Conservation (phyloP, 2,797 vertebrate species). For the Heliangelus exortis region DNA sequence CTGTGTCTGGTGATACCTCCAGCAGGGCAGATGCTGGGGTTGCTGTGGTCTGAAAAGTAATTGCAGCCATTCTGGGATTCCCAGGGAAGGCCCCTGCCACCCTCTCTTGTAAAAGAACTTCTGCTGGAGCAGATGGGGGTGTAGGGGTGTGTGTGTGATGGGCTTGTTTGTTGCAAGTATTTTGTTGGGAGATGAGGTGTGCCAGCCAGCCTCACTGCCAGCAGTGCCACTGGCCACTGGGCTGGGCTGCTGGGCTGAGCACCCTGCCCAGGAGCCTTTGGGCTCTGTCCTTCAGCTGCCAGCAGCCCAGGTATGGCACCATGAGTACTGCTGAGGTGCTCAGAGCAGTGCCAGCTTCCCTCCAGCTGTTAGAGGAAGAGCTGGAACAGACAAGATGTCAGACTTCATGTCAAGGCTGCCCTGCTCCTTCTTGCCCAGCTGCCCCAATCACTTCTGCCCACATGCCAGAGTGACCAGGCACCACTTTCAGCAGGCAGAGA, state of each 20-base stretch:
- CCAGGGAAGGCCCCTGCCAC: background rate
- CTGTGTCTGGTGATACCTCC: background rate
- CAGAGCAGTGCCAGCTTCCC: background rate
- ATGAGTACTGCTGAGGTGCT: accelerated
- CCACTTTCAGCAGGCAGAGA: background rate
- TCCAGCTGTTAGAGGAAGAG: background rate
- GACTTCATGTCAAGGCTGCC: background rate
- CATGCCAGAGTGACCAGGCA: background rate
- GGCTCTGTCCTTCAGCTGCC: background rate
- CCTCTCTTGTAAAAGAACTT: background rate
- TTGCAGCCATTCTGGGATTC: background rate
- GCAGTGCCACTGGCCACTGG: accelerated
- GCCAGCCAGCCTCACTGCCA: accelerated
- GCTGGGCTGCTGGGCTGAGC: background rate
- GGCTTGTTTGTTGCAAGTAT: background rate
- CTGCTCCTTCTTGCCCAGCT: background rate
- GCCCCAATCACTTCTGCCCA: background rate
- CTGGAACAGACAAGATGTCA: background rate
- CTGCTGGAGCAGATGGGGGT: background rate
- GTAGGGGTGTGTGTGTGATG: background rate
- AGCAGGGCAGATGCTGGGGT: background rate
- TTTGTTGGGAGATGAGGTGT: background rate
- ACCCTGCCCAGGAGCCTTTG: background rate
- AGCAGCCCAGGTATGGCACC: background rate
- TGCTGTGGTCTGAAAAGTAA: background rate